Percentiles rank a stretch among this genome's conserved stretches.
Evolutionary conservation across 2,113 vertebrate species (phyloP).

Genomic region (Chaetops frenatus): DNA sequence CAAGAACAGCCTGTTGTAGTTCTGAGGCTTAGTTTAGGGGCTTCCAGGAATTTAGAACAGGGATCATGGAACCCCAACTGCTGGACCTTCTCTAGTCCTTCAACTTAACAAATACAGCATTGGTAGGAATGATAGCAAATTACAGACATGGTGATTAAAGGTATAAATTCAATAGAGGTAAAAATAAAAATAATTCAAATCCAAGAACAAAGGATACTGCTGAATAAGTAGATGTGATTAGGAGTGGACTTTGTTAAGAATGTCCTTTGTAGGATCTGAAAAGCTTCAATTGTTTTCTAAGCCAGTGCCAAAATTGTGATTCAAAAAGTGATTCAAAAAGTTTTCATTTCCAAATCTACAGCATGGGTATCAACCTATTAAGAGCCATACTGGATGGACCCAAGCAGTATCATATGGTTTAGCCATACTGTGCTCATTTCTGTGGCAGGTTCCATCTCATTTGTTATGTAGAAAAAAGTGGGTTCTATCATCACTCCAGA

Average conservation of each 20-base stretch:
- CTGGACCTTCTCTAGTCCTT: background rate
- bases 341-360: background rate
- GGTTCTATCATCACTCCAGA: background rate
- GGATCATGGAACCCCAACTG: accelerated
- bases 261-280: background rate
- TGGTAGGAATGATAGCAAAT: background rate
- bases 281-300: background rate
- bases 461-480: background rate
- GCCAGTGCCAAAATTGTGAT: background rate
- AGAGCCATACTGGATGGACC: background rate
- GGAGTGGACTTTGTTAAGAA: background rate
- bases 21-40: background rate
- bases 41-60: background rate
- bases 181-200: background rate
- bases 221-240: background rate
- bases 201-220: background rate
- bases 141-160: background rate
- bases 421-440: background rate
- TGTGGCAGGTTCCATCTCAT: background rate
- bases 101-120: background rate
- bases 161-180: background rate
- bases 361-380: background rate
- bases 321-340: background rate
- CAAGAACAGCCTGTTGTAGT: background rate
- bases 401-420: background rate